These are phyloP conservation scores for Cirrhinus molitorella DNA, from an alignment of 2,797 vertebrate species.

Conservation along the genomic window DNA sequence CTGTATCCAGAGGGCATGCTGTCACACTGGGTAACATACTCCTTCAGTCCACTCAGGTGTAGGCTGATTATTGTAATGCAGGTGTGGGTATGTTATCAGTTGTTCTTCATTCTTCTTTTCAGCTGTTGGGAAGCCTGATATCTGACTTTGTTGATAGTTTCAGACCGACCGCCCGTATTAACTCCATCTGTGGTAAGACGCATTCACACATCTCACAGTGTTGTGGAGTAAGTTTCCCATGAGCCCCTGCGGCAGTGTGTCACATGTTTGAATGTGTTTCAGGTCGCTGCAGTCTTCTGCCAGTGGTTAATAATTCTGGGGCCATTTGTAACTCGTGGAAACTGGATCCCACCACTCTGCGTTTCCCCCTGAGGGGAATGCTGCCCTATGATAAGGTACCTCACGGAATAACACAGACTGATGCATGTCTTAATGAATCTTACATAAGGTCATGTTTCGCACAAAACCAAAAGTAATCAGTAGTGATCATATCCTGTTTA, in stretches of 20 bases:
- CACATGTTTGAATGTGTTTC: neutral
- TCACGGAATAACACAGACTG: neutral
- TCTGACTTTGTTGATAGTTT: constrained; percentile 99
- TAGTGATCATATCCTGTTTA: too few relatives aligned
- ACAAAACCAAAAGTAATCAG: neutral
- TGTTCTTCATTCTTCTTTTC: neutral
- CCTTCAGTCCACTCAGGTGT: too few relatives aligned
- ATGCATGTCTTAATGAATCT: neutral
- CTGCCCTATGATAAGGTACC: constrained; percentile 96
- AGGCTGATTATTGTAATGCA: neutral
- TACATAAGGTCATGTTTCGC: neutral
- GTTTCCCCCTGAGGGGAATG: constrained; percentile 95
- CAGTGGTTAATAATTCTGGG: constrained; percentile 98
- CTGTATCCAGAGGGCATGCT: constrained; percentile 97
- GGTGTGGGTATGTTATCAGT: neutral
- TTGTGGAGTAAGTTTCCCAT: neutral
- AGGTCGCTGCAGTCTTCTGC: constrained; percentile 97
- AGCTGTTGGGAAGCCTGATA: constrained; percentile 95
- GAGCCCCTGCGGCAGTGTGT: neutral
- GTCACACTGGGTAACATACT: constrained; percentile 90
- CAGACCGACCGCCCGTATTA: constrained; percentile 97
- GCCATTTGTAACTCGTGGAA: constrained; percentile 99
- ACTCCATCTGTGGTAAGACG: constrained; percentile 96
- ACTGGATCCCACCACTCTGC: constrained; percentile 93
- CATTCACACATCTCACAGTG: neutral